These are phyloP conservation scores for Periphyllus acericola DNA, from an alignment of 2,888 invertebrate species.

Conservation along the genomic window DNA sequence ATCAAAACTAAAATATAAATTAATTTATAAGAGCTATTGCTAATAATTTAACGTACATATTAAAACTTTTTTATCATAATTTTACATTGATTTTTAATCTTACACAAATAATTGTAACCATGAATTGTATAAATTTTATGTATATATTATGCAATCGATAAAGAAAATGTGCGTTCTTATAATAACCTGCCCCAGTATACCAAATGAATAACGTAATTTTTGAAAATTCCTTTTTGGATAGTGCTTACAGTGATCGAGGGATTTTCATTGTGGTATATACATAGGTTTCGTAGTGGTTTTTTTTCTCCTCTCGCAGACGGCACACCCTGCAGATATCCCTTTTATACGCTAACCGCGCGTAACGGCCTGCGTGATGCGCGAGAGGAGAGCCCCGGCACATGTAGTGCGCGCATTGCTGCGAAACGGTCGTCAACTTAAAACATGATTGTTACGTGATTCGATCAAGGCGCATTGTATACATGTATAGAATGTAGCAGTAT, in stretches of 20 bases:
- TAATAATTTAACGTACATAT: too few species aligned
- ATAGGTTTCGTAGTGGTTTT: neutral
- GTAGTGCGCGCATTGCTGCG: neutral
- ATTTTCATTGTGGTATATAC: neutral
- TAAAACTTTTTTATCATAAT: too few species aligned
- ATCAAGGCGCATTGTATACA: slow-evolving; percentile 7
- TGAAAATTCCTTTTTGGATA: neutral
- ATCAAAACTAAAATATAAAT: too few species aligned
- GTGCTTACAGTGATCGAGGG: neutral
- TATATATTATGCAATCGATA: too few species aligned
- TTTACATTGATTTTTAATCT: too few species aligned
- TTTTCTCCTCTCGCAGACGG: neutral
- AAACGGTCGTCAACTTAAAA: slow-evolving; percentile 48
- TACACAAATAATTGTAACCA: too few species aligned
- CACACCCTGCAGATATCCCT: neutral
- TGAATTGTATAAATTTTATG: too few species aligned
- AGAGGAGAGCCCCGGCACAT: neutral
- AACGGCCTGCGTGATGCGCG: neutral
- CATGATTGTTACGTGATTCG: slow-evolving; percentile 62
- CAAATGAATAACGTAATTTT: neutral
- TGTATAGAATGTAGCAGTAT: neutral
- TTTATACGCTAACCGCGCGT: neutral
- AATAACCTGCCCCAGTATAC: too few species aligned
- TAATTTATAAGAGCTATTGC: too few species aligned
- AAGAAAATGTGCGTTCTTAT: too few species aligned